Conservation (phyloP, 53 echinoderm and acorn worm genomes). For the Stichopus horrens region DNA sequence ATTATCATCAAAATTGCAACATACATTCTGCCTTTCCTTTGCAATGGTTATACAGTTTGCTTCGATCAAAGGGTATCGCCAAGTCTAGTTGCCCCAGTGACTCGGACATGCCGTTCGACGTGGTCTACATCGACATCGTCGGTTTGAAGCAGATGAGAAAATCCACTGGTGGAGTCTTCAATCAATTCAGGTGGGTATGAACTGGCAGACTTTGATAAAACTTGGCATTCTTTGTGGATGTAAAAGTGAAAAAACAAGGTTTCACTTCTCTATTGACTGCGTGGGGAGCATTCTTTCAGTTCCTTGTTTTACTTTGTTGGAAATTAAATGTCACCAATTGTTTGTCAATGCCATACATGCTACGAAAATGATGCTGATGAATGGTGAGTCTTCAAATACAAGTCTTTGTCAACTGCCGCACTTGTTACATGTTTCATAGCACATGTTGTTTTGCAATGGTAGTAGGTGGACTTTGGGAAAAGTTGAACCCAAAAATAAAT, state of each 20-base stretch:
- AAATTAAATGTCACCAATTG: too few species aligned
- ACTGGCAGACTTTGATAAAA: not conserved
- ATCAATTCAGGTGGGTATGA: slow-evolving; percentile 79
- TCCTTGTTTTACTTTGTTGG: not conserved
- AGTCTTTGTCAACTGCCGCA: too few species aligned
- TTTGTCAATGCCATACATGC: not conserved
- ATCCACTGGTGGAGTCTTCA: slow-evolving; percentile 74
- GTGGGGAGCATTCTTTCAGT: not conserved
- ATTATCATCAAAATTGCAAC: not conserved
- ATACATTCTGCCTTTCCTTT: not conserved
- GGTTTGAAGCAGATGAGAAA: slow-evolving; percentile 99
- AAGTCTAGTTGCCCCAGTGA: slow-evolving; percentile 79
- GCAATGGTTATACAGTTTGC: slow-evolving; percentile 49
- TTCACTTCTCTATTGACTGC: too few species aligned
- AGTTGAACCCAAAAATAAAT: too few species aligned
- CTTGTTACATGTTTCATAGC: too few species aligned
- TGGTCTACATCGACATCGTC: slow-evolving; percentile 96
- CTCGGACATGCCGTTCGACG: slow-evolving; percentile 70
- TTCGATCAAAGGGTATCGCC: slow-evolving; percentile 72
- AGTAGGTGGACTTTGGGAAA: too few species aligned
- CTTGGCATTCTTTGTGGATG: too few species aligned
- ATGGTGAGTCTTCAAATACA: too few species aligned
- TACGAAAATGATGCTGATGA: too few species aligned
- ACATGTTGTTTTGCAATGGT: too few species aligned
- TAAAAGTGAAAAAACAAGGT: too few species aligned